Evolutionary conservation across 2,888 invertebrate species (phyloP), one percentile per base, ranked within the genome.

Genomic region (Lasioglossum pauxillum): DNA sequence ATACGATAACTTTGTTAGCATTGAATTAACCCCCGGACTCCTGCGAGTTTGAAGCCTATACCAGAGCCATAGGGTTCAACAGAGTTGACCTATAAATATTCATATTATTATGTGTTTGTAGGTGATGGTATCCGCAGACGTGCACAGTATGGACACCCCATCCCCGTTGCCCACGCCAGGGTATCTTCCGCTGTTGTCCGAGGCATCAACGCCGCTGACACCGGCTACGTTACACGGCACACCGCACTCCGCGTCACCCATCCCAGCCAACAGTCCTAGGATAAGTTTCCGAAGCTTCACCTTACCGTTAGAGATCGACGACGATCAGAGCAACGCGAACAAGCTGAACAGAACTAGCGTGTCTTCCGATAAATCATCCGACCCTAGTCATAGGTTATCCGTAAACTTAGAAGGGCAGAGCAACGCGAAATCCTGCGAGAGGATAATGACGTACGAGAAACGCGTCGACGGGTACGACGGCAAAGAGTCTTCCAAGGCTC

Each of bases 101-200:
- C 1, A 57, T n/a, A 60, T 69, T 57, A 23, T 23, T 3, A 23
- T 67, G 7, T 75, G 3, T 76, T 27, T 3, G 46, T 89, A 95
- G 95, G 94, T 95, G n/a, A 94, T 95, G 93, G 95, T 95, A 23
- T 94, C 95, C 16, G 95, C 95, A 12, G 95, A 95, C 83, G 93
- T 95, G 35, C 95, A 95, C 89, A 94, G 93, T 60, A 93, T 95
- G 92, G 95, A 95, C 53, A 95, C 93, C 1, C 95, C 95, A 0
- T 95, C 95, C 41, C 94, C 95, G 2, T 81, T 95, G 82, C 93
- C 94, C 67, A 95, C 95, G 1, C 95, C 95, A 2, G 95, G 95
- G 5, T 95, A 95, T 73, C 88, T 95, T 77, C 95, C 95, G 3
- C 86, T 95, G 38, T 84, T 95, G 46, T 95, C 95, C 19, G 95